phyloP scores from a whole-genome alignment of 2,113 vertebrate genomes.

The Octodon degus region DNA sequence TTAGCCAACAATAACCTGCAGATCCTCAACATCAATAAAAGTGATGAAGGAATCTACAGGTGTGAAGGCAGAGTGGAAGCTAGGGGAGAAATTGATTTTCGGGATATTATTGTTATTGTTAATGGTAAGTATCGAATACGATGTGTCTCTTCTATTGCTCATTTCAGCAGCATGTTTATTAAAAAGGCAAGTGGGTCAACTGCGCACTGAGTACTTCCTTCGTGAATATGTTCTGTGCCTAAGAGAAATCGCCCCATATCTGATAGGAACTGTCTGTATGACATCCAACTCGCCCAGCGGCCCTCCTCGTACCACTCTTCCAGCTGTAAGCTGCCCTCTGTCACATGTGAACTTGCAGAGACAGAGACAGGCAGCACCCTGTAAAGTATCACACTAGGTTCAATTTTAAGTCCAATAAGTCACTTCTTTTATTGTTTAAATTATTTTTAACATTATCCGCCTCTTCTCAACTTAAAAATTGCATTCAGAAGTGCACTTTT shows the following conservation, averaged over 20 bases:
- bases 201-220: background rate
- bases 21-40: conserved; percentile 96
- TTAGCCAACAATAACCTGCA: conserved; percentile 97
- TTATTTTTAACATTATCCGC: background rate
- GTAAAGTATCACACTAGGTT: background rate
- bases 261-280: fast-evolving
- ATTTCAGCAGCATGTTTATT: conserved; percentile 18
- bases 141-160: background rate
- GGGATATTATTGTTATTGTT: conserved; percentile 96
- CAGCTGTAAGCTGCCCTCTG: background rate
- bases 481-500: background rate
- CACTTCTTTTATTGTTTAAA: background rate
- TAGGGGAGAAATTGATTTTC: conserved; percentile 97
- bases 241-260: background rate
- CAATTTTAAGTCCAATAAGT: background rate
- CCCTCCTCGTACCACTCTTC: background rate
- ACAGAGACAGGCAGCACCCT: background rate
- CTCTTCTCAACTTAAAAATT: background rate
- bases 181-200: background rate
- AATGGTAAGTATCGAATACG: conserved; percentile 92
- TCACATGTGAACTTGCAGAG: background rate
- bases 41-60: conserved; percentile 96
- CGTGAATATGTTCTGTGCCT: background rate
- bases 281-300: background rate
- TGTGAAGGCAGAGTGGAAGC: conserved; percentile 98